Evolutionary conservation across 2,888 invertebrate species (phyloP).

Genomic region (Latheticus oryzae): DNA sequence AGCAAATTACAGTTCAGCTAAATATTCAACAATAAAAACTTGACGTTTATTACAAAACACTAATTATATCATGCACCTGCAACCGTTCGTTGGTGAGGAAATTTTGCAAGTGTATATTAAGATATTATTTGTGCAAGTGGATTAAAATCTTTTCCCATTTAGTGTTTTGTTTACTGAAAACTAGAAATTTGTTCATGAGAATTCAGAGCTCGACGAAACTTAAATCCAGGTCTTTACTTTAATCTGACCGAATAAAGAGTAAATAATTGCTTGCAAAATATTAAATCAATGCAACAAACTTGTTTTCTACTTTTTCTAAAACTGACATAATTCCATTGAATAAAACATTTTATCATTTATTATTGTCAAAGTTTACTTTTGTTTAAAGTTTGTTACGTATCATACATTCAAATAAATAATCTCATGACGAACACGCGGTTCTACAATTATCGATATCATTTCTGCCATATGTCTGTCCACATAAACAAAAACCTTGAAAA

Average conservation of each 20-base stretch:
- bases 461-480: conserved; percentile 16
- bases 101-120: too few species aligned
- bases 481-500: conserved; percentile 24
- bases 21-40: too few species aligned
- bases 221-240: conserved; percentile 10
- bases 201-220: conserved; percentile 2
- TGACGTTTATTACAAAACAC: too few species aligned
- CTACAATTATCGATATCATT: conserved; percentile 31
- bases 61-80: too few species aligned
- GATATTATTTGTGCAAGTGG: too few species aligned
- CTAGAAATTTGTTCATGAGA: conserved; percentile 13
- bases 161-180: conserved; percentile 6
- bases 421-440: conserved; percentile 29
- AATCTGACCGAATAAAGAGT: conserved; percentile 16
- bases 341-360: conserved; percentile 20
- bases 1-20: conserved; percentile 1
- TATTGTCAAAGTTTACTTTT: conserved; percentile 29
- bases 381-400: conserved; percentile 29
- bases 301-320: conserved; percentile 4
- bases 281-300: conserved; percentile 12
- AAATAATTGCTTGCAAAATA: conserved; percentile 15
- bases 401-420: conserved; percentile 30
- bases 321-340: conserved; percentile 8
- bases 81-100: too few species aligned
- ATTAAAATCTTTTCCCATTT: conserved; percentile 7